Conservation (phyloP, 2,113 vertebrate genomes). For the Tupaia tana region DNA sequence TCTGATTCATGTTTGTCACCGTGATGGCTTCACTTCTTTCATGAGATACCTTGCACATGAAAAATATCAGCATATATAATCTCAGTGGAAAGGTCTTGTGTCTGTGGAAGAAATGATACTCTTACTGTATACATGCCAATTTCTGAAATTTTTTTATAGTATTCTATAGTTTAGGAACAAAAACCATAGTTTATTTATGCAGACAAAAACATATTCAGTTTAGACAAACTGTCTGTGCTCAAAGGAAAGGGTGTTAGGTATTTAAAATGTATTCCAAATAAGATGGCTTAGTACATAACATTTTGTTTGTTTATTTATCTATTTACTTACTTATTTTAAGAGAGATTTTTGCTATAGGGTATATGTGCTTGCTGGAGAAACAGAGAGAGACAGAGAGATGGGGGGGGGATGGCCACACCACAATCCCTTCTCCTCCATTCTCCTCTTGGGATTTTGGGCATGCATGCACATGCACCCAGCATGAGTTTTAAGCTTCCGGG, state of each 20-base stretch:
- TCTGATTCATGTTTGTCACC: too few species aligned
- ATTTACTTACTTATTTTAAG: too few species aligned
- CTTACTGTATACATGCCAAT: neutral
- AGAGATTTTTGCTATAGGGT: too few species aligned
- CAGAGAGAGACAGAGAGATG: too few species aligned
- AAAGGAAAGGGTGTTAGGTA: neutral
- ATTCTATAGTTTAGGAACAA: neutral
- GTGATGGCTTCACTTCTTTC: neutral
- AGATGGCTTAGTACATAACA: neutral
- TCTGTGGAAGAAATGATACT: neutral
- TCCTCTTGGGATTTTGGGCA: too few species aligned
- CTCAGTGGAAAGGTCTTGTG: neutral
- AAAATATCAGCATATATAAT: too few species aligned
- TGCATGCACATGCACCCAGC: too few species aligned
- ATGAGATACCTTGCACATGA: neutral
- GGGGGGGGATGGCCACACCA: too few species aligned
- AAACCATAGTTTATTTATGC: constrained; percentile 24
- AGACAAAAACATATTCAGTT: neutral
- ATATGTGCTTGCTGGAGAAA: too few species aligned
- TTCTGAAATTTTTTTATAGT: neutral
- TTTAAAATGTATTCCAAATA: neutral
- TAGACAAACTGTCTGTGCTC: neutral
- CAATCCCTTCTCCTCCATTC: too few species aligned
- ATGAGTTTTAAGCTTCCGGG: too few species aligned
- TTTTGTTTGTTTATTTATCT: neutral